Evolutionary conservation across 2,797 vertebrate species (phyloP), one percentile per base, ranked within the genome.

Genomic region (Chiloscyllium punctatum): DNA sequence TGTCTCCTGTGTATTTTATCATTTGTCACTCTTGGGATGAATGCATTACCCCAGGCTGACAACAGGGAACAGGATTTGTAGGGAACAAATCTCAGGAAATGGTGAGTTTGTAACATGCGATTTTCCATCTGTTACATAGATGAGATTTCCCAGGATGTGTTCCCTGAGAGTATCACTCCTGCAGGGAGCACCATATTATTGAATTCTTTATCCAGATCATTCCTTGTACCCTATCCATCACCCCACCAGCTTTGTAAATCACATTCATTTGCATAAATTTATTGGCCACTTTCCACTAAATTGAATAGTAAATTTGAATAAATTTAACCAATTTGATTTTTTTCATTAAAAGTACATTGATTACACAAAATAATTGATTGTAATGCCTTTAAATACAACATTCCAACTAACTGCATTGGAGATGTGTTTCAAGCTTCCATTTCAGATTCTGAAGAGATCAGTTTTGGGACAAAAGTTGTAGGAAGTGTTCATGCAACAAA

Each of bases 191-290:
- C 13, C 74, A 79, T 33, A 7, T 15, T 4, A 79, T 15, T n/a
- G 33, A 79, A 79, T 79, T 16, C 74, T 37, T 79, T 8, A 79
- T 79, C 33, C 74, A n/a, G 33, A 79, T 79, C 33, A 79, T 15
- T 79, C 33, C 74, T 79, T 9, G 15, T 79, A 79, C 15, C 16
- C 79, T 7, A 84, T 84, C 79, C 37, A 84, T 84, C 18, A 42
- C 79, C 37, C 79, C 37, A 84, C 4, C 79, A 84, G 16, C 79
- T 84, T 42, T 48, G 6, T 84, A 84, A 84, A 84, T 84, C n/a
- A 84, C 79, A 84, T 37, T n/a, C 16, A 91, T 91, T 91, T 91
- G 18, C 57, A 91, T 66, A 91, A 33, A 91, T 68, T 91, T n/a
- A 91, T n/a, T 66, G 88, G 33, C 62, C 2, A 37, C 57, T 91